Evolutionary conservation across 2,797 vertebrate species (phyloP).

Genomic region (Hypotaenidia philippensis): DNA sequence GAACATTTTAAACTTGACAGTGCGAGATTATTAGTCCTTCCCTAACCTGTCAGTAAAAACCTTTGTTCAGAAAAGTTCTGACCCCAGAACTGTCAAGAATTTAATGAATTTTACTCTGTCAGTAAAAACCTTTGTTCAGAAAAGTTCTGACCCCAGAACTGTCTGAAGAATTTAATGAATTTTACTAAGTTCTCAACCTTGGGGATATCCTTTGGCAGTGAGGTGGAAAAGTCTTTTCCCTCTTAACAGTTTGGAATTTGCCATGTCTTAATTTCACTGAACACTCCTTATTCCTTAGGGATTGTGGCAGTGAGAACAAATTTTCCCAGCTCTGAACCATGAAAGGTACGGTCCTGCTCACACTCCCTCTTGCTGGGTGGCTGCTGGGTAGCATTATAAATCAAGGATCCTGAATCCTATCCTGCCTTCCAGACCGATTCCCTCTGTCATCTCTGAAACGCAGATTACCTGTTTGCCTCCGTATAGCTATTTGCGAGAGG

Average conservation of each 20-base stretch:
- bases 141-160: neutral
- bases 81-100: neutral
- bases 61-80: neutral
- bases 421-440: neutral
- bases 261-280: neutral
- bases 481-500: neutral
- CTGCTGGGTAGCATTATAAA: neutral
- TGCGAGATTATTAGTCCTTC: neutral
- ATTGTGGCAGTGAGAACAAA: neutral
- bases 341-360: accelerated
- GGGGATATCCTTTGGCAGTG: neutral
- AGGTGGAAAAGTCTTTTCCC: neutral
- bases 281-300: neutral
- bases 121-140: neutral
- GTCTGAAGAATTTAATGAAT: neutral
- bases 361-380: neutral
- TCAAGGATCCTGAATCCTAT: neutral
- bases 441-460: neutral
- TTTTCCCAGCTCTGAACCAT: neutral
- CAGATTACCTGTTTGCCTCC: neutral
- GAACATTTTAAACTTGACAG: neutral
- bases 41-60: neutral
- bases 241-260: neutral
- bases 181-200: neutral
- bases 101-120: neutral